Evolutionary conservation across 1,140 invertebrate species (phyloP).

Genomic region (Neodiprion lecontei): DNA sequence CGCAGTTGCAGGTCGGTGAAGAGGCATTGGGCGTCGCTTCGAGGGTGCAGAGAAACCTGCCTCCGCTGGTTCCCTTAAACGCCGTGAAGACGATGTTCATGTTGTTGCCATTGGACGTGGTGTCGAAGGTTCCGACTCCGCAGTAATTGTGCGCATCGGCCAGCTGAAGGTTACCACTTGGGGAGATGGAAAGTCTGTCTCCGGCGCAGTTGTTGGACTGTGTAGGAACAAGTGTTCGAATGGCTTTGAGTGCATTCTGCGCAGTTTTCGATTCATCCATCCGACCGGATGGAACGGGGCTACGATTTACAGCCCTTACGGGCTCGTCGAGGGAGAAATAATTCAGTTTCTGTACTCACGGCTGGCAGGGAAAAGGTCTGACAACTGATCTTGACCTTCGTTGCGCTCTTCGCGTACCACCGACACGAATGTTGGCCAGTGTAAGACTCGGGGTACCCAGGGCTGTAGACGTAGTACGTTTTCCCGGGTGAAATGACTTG

Average conservation of each 20-base stretch:
- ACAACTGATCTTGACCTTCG: constrained; percentile 57
- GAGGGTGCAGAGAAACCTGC: constrained; percentile 61
- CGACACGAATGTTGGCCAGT: constrained; percentile 51
- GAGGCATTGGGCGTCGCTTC: constrained; percentile 41
- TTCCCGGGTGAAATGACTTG: constrained; percentile 42
- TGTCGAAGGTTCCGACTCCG: constrained; percentile 56
- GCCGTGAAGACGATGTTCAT: constrained; percentile 55
- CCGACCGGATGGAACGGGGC: too few relatives aligned
- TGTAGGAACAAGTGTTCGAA: constrained; percentile 20
- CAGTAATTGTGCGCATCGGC: constrained; percentile 61
- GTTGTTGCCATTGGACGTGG: constrained; percentile 53
- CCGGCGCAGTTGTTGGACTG: constrained; percentile 53
- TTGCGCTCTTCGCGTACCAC: constrained; percentile 61
- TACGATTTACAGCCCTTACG: too few relatives aligned
- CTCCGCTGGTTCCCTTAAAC: constrained; percentile 46
- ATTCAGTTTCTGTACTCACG: constrained; percentile 45
- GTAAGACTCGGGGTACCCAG: constrained; percentile 60
- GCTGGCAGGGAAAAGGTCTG: constrained; percentile 56
- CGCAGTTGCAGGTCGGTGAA: constrained; percentile 60
- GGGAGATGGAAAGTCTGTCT: constrained; percentile 61
- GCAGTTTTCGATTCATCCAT: too few relatives aligned
- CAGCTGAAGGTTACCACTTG: constrained; percentile 56
- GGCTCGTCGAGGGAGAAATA: too few relatives aligned
- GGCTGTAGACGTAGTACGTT: constrained; percentile 60
- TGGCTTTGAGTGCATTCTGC: neutral